These are phyloP conservation scores for Megalonaias nervosa DNA, from an alignment of 1,140 invertebrate genomes.

Conservation along the genomic window DNA sequence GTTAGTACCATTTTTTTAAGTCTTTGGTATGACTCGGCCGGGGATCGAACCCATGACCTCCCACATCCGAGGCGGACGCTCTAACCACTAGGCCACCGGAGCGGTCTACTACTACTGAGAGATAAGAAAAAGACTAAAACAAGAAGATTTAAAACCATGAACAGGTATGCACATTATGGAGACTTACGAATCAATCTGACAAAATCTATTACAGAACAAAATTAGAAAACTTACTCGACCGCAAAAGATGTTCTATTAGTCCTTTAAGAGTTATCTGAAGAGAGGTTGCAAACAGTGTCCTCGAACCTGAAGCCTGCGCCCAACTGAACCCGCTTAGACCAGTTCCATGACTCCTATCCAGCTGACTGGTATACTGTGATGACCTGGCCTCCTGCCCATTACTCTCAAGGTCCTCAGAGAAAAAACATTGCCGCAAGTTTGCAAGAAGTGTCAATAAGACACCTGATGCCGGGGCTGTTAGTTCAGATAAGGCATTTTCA, in stretches of 20 bases:
- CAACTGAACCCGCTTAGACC: constrained; percentile 18
- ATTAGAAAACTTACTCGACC: constrained; percentile 67
- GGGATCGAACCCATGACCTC: no score
- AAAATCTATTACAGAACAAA: neutral
- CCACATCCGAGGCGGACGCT: no score
- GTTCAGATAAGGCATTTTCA: constrained; percentile 67
- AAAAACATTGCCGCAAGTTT: constrained; percentile 69
- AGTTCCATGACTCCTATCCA: constrained; percentile 33
- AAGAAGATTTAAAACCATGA: no score
- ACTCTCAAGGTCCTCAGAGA: constrained; percentile 33
- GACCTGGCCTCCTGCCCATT: constrained; percentile 70
- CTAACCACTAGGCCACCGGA: no score
- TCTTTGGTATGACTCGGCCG: no score
- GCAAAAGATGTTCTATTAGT: constrained; percentile 74
- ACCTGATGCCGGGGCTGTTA: constrained; percentile 67
- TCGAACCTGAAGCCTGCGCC: constrained; percentile 49
- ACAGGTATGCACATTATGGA: no score
- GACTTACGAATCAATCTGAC: no score
- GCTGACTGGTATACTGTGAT: constrained; percentile 40
- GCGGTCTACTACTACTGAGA: no score
- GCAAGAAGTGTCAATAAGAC: constrained; percentile 69
- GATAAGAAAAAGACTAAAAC: no score
- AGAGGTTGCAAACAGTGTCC: constrained; percentile 69
- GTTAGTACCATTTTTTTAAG: no score
- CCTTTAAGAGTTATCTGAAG: constrained; percentile 73